phyloP scores from a whole-genome alignment of 2,113 vertebrate species.

The Tenebrosternarchus preto region DNA sequence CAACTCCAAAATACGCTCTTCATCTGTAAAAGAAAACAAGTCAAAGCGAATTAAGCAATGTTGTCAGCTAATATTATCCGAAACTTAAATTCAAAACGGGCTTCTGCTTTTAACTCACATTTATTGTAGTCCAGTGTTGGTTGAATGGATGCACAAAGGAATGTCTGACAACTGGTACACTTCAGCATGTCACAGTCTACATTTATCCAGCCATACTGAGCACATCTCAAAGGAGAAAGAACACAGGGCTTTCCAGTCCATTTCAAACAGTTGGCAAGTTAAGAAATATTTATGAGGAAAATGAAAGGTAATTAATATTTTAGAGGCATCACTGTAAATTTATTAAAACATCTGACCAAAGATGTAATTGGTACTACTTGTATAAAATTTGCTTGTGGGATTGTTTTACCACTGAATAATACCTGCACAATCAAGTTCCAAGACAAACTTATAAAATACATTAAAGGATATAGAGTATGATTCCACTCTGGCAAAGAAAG shows the following conservation, averaged over 20 bases:
- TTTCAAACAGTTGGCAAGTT: conserved; percentile 80
- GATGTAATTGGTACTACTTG: neutral
- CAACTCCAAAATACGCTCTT: conserved; percentile 82
- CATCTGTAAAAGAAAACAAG: conserved; percentile 74
- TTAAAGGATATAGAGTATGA: conserved; percentile 95
- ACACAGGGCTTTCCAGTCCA: conserved; percentile 87
- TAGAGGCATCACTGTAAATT: neutral
- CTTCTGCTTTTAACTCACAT: conserved; percentile 73
- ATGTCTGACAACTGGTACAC: conserved; percentile 90
- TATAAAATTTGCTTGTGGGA: neutral
- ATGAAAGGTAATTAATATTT: neutral
- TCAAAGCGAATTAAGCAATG: conserved; percentile 16
- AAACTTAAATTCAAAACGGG: neutral
- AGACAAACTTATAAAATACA: neutral
- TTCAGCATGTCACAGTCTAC: conserved; percentile 88
- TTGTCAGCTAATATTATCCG: neutral
- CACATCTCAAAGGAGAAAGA: conserved; percentile 87
- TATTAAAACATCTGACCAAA: neutral
- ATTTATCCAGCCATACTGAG: conserved; percentile 87
- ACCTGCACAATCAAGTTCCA: neutral
- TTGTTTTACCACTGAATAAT: too few relatives aligned
- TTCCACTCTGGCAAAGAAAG: conserved; percentile 88
- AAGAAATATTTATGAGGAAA: conserved; percentile 70
- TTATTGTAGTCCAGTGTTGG: conserved; percentile 81
- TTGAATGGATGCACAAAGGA: conserved; percentile 85